phyloP scores from a whole-genome alignment of 2,888 invertebrate genomes.

The Ormyrus pomaceus region DNA sequence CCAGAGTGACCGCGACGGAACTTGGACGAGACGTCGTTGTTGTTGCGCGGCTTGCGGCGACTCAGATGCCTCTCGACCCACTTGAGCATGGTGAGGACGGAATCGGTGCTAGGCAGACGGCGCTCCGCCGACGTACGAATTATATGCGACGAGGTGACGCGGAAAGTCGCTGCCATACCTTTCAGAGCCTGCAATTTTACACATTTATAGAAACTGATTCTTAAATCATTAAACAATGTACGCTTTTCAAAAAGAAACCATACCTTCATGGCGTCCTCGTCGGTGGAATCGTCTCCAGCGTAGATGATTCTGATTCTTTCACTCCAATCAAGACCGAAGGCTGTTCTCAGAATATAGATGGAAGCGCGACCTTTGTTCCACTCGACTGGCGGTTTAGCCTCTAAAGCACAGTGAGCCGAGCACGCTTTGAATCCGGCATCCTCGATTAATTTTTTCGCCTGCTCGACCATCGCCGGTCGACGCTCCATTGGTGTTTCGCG shows the following conservation, averaged over 20 bases:
- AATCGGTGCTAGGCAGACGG: constrained; percentile 91
- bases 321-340: constrained; percentile 94
- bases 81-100: constrained; percentile 91
- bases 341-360: constrained; percentile 91
- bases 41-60: constrained; percentile 83
- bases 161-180: constrained; percentile 95
- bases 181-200: constrained; percentile 83
- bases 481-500: constrained; percentile 86
- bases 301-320: constrained; percentile 93
- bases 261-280: constrained; percentile 94
- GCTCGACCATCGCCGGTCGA: constrained; percentile 83
- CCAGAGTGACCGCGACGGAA: constrained; percentile 78
- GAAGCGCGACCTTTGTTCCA: constrained; percentile 95
- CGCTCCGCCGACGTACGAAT: constrained; percentile 92
- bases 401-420: constrained; percentile 90
- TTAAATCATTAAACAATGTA: too few species aligned
- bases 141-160: constrained; percentile 89
- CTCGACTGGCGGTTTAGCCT: constrained; percentile 92
- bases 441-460: constrained; percentile 84
- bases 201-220: too few species aligned
- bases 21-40: constrained; percentile 69
- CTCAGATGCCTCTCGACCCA: constrained; percentile 93
- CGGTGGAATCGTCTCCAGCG: constrained; percentile 91
- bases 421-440: constrained; percentile 88
- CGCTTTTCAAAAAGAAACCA: constrained; percentile 58